A percentile compares a stretch with the other conserved stretches of the same genome.
These are phyloP conservation scores for Crenuchus spilurus DNA, from an alignment of 2,797 vertebrate species.

Conservation along the genomic window DNA sequence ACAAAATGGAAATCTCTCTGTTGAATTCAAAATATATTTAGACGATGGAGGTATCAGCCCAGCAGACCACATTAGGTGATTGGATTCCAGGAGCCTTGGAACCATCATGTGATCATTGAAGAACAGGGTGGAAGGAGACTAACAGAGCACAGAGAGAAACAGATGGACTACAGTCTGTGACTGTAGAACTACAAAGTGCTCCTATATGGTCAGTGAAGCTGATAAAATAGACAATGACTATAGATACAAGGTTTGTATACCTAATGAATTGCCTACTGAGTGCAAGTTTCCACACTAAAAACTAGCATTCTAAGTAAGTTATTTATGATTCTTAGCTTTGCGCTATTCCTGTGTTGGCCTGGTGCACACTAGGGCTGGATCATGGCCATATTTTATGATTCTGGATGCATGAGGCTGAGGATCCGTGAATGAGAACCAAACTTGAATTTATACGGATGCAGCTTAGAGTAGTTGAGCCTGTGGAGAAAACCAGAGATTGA, in stretches of 20 bases:
- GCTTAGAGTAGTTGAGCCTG: too few species aligned
- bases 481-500: not conserved
- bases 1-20: slow-evolving; percentile 11
- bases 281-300: not conserved
- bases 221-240: too few species aligned
- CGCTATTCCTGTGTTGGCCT: not conserved
- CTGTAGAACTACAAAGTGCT: too few species aligned
- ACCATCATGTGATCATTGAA: not conserved
- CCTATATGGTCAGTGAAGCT: too few species aligned
- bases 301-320: not conserved
- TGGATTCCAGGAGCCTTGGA: slow-evolving; percentile 1
- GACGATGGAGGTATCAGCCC: not conserved
- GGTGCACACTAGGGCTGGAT: not conserved
- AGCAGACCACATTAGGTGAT: not conserved
- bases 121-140: too few species aligned
- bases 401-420: not conserved
- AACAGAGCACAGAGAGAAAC: too few species aligned
- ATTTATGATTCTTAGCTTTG: not conserved
- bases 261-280: too few species aligned
- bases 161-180: too few species aligned
- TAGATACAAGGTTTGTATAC: too few species aligned
- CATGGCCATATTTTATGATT: not conserved
- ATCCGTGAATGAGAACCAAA: not conserved
- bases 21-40: slow-evolving; percentile 7
- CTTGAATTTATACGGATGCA: not conserved